Conservation (phyloP, 2,113 vertebrate genomes). For the Spizaetus ornatus region DNA sequence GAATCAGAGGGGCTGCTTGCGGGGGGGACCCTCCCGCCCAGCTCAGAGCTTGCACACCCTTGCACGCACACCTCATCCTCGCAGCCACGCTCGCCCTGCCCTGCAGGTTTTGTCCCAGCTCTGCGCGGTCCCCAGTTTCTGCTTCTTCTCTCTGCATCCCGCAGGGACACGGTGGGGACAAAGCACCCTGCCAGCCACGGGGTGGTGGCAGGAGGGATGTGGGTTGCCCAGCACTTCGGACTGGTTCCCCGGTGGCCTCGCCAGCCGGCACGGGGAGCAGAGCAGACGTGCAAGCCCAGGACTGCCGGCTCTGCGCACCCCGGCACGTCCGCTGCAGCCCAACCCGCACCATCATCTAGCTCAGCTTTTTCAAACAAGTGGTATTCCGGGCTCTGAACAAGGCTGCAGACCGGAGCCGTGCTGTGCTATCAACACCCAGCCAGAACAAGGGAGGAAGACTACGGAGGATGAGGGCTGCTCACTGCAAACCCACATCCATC, state of each 20-base stretch:
- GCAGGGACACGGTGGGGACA: not conserved
- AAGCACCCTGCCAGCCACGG: not conserved
- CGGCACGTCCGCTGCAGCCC: fast-evolving
- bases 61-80: not conserved
- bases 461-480: not conserved
- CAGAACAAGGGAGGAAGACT: not conserved
- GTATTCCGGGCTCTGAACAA: not conserved
- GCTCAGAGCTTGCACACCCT: not conserved
- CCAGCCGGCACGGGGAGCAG: fast-evolving
- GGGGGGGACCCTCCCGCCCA: not conserved
- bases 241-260: not conserved
- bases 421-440: not conserved
- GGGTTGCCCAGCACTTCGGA: not conserved
- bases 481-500: not conserved
- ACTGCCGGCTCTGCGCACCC: not conserved
- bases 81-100: not conserved
- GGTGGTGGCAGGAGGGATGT: not conserved
- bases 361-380: not conserved
- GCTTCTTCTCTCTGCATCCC: not conserved
- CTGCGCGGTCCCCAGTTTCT: not conserved
- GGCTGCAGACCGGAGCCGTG: fast-evolving
- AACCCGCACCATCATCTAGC: not conserved
- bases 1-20: not conserved
- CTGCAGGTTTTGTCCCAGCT: not conserved
- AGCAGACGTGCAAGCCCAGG: not conserved